These are phyloP conservation scores for Penaeus japonicus DNA, from an alignment of 1,140 invertebrate species.

Conservation along the genomic window DNA sequence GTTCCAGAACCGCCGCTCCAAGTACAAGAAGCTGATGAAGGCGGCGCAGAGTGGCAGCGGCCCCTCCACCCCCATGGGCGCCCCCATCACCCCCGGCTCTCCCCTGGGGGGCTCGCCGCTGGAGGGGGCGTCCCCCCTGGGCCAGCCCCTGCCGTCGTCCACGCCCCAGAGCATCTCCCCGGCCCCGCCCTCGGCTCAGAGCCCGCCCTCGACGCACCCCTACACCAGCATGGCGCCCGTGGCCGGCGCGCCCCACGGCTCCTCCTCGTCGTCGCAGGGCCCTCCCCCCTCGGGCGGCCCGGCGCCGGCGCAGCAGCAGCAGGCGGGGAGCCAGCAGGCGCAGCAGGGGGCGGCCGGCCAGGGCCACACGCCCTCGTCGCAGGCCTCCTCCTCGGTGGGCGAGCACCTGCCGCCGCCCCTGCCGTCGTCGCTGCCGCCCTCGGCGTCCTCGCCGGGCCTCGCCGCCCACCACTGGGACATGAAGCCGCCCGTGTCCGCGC, in stretches of 20 bases:
- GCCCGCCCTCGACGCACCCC: constrained; percentile 60
- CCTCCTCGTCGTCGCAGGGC: constrained; percentile 31
- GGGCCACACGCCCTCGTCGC: constrained; percentile 27
- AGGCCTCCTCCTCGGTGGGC: background rate
- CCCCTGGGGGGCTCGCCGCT: constrained; percentile 61
- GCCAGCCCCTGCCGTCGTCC: constrained; percentile 58
- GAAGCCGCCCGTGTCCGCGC: constrained; percentile 68
- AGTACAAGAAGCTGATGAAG: constrained; percentile 98
- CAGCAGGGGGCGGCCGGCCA: background rate
- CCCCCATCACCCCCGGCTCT: constrained; percentile 56
- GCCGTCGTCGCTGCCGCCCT: constrained; percentile 63
- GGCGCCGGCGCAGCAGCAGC: background rate
- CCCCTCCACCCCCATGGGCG: constrained; percentile 58
- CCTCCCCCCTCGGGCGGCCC: constrained; percentile 35
- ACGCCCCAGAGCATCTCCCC: constrained; percentile 61
- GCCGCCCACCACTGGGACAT: constrained; percentile 72
- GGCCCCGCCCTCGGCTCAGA: constrained; percentile 67
- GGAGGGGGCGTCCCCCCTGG: constrained; percentile 61
- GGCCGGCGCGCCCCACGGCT: constrained; percentile 48
- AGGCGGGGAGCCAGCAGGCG: background rate
- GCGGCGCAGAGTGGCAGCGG: constrained; percentile 68
- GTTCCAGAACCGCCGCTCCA: constrained; percentile 96
- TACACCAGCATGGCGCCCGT: constrained; percentile 66
- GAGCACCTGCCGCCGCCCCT: constrained; percentile 21
- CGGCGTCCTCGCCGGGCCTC: constrained; percentile 69